Conservation (phyloP, 2,888 invertebrate species). For the Maniola hyperantus region DNA sequence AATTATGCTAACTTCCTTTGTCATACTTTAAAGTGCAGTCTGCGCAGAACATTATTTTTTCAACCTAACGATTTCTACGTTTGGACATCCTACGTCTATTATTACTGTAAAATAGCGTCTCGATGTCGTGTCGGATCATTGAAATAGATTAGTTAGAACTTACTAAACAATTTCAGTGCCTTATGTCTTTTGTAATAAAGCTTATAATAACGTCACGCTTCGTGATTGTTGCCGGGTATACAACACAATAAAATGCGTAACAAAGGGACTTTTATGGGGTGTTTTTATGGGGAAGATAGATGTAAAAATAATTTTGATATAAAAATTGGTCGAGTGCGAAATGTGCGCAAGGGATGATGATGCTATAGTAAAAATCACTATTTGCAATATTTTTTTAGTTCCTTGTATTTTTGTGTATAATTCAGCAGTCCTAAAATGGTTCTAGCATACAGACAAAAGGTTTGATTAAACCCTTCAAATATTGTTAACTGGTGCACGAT, state of each 20-base stretch:
- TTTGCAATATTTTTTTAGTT: slow-evolving; percentile 17
- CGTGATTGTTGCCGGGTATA: slow-evolving; percentile 24
- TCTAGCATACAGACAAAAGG: no score
- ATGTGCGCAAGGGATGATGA: slow-evolving; percentile 17
- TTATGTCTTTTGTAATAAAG: slow-evolving; percentile 33
- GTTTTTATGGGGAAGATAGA: slow-evolving; percentile 34
- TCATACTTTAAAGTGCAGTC: no score
- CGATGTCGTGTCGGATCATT: slow-evolving; percentile 4
- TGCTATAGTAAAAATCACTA: slow-evolving; percentile 14
- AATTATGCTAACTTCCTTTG: no score
- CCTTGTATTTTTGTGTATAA: no score
- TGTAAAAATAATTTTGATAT: slow-evolving; percentile 36
- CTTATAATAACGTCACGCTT: slow-evolving; percentile 18
- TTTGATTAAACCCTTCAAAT: no score
- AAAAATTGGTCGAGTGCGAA: slow-evolving; percentile 30
- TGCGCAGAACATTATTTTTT: no score
- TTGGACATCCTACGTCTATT: no score
- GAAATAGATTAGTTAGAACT: slow-evolving; percentile 9
- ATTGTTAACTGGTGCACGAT: no score
- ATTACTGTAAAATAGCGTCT: neutral
- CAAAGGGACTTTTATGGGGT: slow-evolving; percentile 33
- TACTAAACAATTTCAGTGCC: slow-evolving; percentile 13
- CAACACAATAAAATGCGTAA: slow-evolving; percentile 34
- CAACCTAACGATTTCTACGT: no score
- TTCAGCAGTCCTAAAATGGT: no score